These are phyloP conservation scores for Chelonoidis abingdonii DNA, from an alignment of 2,113 vertebrate species.

Conservation along the genomic window DNA sequence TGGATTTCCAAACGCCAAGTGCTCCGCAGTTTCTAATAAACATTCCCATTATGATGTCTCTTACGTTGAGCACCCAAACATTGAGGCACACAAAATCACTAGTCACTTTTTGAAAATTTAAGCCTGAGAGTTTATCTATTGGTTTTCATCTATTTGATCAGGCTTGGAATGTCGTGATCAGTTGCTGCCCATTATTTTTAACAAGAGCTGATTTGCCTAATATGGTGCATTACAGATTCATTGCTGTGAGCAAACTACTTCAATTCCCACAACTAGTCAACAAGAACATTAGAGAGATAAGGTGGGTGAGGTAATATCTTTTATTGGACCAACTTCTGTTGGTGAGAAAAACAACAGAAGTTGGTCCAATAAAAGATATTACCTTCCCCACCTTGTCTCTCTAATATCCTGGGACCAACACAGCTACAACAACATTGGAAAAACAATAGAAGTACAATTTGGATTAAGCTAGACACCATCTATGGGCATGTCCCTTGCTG, in stretches of 20 bases:
- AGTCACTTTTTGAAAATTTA: background rate
- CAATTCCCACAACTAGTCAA: background rate
- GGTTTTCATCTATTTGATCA: background rate
- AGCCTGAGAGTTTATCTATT: background rate
- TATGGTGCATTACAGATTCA: background rate
- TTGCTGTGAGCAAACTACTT: background rate
- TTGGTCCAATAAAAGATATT: background rate
- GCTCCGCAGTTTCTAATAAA: background rate
- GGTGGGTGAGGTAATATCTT: background rate
- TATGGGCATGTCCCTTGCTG: background rate
- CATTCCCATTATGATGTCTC: background rate
- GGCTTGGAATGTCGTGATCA: background rate
- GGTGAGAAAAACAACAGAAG: background rate
- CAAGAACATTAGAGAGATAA: background rate
- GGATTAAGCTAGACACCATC: background rate
- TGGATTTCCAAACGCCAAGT: background rate
- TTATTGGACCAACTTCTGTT: background rate
- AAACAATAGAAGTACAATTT: background rate
- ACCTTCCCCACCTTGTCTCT: background rate
- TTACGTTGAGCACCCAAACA: background rate
- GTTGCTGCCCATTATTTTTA: background rate
- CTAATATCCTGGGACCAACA: background rate
- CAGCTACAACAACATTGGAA: background rate
- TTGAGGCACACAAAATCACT: background rate
- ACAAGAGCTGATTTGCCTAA: background rate